Evolutionary conservation across 2,113 vertebrate species (phyloP).

Genomic region (Symphodus melops): DNA sequence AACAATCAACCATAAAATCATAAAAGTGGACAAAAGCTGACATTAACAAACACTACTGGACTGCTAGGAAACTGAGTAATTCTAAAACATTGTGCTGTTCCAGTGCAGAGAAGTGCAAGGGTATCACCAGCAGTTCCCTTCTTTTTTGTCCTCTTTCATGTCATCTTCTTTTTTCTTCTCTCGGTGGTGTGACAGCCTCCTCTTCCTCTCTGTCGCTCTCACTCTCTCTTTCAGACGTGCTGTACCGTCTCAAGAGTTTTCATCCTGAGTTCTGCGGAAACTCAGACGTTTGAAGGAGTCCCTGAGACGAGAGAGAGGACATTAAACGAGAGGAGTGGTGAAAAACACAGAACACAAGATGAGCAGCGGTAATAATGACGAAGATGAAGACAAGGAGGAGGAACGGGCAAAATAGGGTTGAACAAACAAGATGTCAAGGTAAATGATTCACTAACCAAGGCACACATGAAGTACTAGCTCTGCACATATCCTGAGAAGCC

Average conservation of each 20-base stretch:
- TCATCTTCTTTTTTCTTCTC: slow-evolving; percentile 34
- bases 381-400: slow-evolving; percentile 1
- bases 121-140: slow-evolving; percentile 39
- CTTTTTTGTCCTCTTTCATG: slow-evolving; percentile 38
- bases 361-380: background rate
- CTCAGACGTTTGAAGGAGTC: slow-evolving; percentile 85
- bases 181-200: slow-evolving; percentile 34
- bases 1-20: slow-evolving; percentile 33
- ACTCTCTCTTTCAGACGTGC: slow-evolving; percentile 11
- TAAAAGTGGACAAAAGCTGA: slow-evolving; percentile 37
- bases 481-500: background rate
- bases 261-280: slow-evolving; percentile 82
- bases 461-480: background rate
- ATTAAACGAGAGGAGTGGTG: background rate
- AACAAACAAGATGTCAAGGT: background rate
- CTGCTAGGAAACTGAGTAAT: slow-evolving; percentile 21
- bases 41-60: slow-evolving; percentile 24
- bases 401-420: background rate
- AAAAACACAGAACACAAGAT: slow-evolving; percentile 18
- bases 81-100: slow-evolving; percentile 16
- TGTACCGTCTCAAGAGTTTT: slow-evolving; percentile 78
- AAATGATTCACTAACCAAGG: slow-evolving; percentile 5
- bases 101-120: slow-evolving; percentile 14
- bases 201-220: slow-evolving; percentile 23
- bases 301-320: slow-evolving; percentile 60